These are phyloP conservation scores for Danio tinwini DNA, from an alignment of 2,797 vertebrate genomes.

Conservation along the genomic window DNA sequence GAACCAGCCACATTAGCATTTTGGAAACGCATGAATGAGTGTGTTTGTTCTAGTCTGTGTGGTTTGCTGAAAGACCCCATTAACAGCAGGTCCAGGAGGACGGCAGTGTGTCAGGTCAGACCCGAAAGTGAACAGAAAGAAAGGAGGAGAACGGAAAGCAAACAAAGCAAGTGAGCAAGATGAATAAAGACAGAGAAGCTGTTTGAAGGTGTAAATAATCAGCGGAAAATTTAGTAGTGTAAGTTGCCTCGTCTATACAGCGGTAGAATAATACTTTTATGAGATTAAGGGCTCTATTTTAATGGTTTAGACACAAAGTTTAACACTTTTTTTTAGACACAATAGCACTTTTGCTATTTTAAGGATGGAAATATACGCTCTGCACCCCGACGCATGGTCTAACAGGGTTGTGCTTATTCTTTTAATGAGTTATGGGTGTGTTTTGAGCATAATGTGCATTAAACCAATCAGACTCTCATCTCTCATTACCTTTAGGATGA, in stretches of 20 bases:
- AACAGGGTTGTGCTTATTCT: no score
- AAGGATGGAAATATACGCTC: no score
- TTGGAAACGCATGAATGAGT: slow-evolving; percentile 75
- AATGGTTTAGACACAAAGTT: no score
- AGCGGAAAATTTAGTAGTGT: not conserved
- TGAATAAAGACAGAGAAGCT: slow-evolving; percentile 15
- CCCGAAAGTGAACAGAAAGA: slow-evolving; percentile 25
- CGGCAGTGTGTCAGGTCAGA: slow-evolving; percentile 28
- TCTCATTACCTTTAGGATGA: no score
- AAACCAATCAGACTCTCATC: no score
- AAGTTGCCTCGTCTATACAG: not conserved
- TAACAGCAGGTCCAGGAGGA: slow-evolving; percentile 47
- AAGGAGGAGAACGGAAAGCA: not conserved
- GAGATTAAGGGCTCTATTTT: no score
- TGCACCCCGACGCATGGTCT: no score
- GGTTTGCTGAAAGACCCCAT: slow-evolving; percentile 70
- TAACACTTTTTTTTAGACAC: no score
- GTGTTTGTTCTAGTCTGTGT: slow-evolving; percentile 73
- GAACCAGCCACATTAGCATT: slow-evolving; percentile 75
- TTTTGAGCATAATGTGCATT: no score
- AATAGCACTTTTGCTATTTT: no score
- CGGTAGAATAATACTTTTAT: not conserved
- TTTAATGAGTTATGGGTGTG: no score
- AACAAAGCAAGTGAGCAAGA: slow-evolving; percentile 48
- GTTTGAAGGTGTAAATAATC: not conserved